phyloP scores from a whole-genome alignment of 2,888 invertebrate species.

The Sesia bembeciformis region DNA sequence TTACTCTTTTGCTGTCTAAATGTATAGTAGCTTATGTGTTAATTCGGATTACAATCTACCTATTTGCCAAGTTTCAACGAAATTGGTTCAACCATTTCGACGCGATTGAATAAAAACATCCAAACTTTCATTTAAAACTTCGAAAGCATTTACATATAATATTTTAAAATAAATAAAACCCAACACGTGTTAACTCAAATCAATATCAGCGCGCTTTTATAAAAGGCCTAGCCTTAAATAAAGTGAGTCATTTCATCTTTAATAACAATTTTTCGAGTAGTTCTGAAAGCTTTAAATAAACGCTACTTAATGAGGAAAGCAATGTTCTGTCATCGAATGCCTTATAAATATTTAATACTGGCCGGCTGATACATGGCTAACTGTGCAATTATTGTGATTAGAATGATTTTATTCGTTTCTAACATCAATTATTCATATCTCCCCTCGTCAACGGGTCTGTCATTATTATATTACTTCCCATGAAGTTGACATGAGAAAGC shows the following conservation, averaged over 20 bases:
- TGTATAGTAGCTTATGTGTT: too few species aligned
- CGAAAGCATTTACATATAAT: too few species aligned
- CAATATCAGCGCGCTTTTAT: background rate
- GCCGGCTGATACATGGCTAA: background rate
- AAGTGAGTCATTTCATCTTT: background rate
- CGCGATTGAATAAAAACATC: too few species aligned
- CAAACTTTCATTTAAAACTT: too few species aligned
- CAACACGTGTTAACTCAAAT: background rate
- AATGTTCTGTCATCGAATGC: slow-evolving; percentile 4
- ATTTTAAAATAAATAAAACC: background rate
- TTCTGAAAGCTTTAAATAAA: slow-evolving; percentile 1
- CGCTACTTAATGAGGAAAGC: slow-evolving; percentile 3
- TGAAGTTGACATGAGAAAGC: slow-evolving; percentile 7
- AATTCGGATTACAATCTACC: too few species aligned
- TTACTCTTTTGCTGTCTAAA: too few species aligned
- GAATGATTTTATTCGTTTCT: background rate
- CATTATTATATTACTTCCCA: slow-evolving; percentile 1
- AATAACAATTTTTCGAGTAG: background rate
- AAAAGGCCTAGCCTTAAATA: background rate
- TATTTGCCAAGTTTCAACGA: too few species aligned
- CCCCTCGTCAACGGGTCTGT: background rate
- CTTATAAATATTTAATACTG: background rate
- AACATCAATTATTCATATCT: background rate
- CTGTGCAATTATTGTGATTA: background rate
- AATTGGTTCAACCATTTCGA: too few species aligned